Percentiles rank a stretch among this genome's conserved stretches.
phyloP scores from a whole-genome alignment of 1,140 invertebrate species.

The Spodoptera litura region DNA sequence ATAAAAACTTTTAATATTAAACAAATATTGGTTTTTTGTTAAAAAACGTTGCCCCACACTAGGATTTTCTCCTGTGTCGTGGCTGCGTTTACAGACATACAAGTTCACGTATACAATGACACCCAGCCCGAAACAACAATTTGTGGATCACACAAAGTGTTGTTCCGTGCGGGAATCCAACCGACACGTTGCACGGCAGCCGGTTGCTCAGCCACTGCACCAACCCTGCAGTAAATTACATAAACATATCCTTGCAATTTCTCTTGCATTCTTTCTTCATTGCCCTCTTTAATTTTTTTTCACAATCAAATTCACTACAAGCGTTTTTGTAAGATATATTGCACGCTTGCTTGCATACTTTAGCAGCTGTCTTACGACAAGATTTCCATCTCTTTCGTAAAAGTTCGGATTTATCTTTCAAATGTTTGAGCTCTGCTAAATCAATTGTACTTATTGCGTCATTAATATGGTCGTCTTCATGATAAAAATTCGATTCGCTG shows the following conservation, averaged over 20 bases:
- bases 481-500: conserved; percentile 4
- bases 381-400: conserved; percentile 5
- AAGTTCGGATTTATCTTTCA: neutral
- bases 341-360: conserved; percentile 62
- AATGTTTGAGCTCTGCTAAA: neutral
- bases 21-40: too few relatives aligned
- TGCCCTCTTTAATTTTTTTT: conserved; percentile 52
- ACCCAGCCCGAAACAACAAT: too few relatives aligned
- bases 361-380: conserved; percentile 46
- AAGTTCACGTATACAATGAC: too few relatives aligned
- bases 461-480: neutral
- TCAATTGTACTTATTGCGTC: neutral
- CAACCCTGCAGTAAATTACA: neutral
- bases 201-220: too few relatives aligned
- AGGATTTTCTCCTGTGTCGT: too few relatives aligned
- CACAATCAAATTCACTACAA: conserved; percentile 57
- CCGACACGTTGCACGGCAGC: too few relatives aligned
- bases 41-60: too few relatives aligned
- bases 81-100: too few relatives aligned
- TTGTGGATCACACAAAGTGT: too few relatives aligned
- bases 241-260: conserved; percentile 55
- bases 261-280: conserved; percentile 60
- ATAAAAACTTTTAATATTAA: too few relatives aligned
- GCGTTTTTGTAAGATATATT: conserved; percentile 53
- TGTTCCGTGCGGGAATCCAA: too few relatives aligned